phyloP scores from a whole-genome alignment of 2,797 vertebrate genomes.

The Sylvilagus floridanus region DNA sequence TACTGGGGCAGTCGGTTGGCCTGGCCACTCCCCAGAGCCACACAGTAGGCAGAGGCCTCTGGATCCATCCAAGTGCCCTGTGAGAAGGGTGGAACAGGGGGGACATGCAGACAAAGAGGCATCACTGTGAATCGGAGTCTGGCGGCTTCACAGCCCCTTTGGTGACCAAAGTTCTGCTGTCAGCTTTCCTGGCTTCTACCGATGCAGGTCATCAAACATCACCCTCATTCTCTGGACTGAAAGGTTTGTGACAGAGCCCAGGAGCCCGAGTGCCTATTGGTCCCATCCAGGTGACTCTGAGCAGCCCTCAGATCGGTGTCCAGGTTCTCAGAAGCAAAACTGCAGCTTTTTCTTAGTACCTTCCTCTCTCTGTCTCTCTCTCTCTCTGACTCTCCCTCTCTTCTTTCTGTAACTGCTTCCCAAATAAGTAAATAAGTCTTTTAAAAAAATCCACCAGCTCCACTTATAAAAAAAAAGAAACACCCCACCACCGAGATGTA shows the following conservation, averaged over 20 bases:
- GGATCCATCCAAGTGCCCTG: not conserved
- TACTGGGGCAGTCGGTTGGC: not conserved
- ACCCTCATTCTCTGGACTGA: not conserved
- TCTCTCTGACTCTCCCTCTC: not conserved
- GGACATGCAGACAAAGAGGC: not conserved
- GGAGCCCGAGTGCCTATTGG: not conserved
- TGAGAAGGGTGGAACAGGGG: not conserved
- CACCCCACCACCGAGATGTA: not conserved
- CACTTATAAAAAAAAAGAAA: too few relatives aligned
- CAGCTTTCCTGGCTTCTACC: too few relatives aligned
- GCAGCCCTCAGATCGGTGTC: not conserved
- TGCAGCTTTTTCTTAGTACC: not conserved
- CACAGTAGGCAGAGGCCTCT: accelerated
- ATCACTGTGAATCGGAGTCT: not conserved
- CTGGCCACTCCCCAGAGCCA: accelerated
- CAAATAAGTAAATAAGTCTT: too few relatives aligned
- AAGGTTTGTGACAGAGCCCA: not conserved
- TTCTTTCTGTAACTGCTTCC: too few relatives aligned
- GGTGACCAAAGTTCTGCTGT: not conserved
- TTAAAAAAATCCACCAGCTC: too few relatives aligned
- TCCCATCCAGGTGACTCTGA: not conserved
- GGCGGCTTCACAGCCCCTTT: not conserved
- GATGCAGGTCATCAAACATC: not conserved
- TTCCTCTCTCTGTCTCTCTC: too few relatives aligned
- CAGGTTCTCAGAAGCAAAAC: not conserved